Conservation (phyloP, 2,888 invertebrate species). For the Pimpla rufipes region DNA sequence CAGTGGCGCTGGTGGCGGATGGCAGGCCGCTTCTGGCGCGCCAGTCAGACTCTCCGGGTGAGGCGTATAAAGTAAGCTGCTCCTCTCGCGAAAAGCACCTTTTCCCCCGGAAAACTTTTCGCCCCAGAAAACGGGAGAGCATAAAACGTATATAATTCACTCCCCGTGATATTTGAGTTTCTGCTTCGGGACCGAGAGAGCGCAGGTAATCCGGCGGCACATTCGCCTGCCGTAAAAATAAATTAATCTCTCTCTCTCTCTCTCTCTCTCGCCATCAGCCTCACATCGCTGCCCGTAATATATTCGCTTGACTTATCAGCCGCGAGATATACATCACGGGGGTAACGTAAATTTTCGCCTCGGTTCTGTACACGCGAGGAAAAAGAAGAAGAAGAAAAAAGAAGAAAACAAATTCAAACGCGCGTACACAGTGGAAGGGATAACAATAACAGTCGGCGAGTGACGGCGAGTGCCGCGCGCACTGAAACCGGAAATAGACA, state of each 20-base stretch:
- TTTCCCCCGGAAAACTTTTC: slow-evolving; percentile 14
- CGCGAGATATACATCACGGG: slow-evolving; percentile 15
- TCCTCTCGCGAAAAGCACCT: slow-evolving; percentile 28
- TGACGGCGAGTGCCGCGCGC: slow-evolving; percentile 1
- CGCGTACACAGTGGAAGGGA: not conserved
- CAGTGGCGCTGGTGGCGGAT: not conserved
- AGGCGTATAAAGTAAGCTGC: slow-evolving; percentile 37
- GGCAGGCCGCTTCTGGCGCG: not conserved
- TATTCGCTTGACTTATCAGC: slow-evolving; percentile 1
- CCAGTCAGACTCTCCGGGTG: not conserved
- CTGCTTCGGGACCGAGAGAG: not conserved
- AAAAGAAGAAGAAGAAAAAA: too few relatives aligned
- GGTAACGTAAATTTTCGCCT: not conserved
- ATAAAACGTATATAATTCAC: slow-evolving; percentile 36
- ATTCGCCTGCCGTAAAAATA: slow-evolving; percentile 20
- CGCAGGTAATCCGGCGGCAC: slow-evolving; percentile 1
- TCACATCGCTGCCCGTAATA: not conserved
- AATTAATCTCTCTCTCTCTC: slow-evolving; percentile 20
- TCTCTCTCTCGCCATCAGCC: slow-evolving; percentile 16
- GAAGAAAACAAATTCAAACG: too few relatives aligned
- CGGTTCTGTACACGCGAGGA: not conserved
- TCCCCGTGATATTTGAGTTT: slow-evolving; percentile 37
- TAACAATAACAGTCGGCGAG: slow-evolving; percentile 9
- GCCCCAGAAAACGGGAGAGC: not conserved
- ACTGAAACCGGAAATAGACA: slow-evolving; percentile 26